Conservation (phyloP, 1,140 invertebrate species). For the Zaprionus camerounensis region DNA sequence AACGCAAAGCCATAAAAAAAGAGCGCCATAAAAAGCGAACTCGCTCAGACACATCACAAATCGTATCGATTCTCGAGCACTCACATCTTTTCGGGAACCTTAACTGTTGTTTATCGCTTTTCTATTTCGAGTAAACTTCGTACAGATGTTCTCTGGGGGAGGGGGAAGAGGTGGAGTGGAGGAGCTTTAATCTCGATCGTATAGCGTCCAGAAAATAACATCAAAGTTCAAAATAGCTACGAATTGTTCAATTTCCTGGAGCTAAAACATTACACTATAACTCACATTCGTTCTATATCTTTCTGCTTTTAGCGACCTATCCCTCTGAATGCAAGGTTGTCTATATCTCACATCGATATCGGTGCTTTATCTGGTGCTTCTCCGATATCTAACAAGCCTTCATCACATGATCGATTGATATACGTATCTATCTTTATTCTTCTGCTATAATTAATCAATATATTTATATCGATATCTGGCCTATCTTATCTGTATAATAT, state of each 20-base stretch:
- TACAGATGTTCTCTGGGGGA: background rate
- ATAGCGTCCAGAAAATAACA: background rate
- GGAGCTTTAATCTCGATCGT: background rate
- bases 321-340: too few species aligned
- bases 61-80: background rate
- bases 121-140: background rate
- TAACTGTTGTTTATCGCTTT: background rate
- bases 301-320: too few species aligned
- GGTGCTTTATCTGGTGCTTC: too few species aligned
- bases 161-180: background rate
- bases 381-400: background rate
- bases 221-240: too few species aligned
- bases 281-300: too few species aligned
- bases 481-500: background rate
- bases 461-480: background rate
- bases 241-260: too few species aligned
- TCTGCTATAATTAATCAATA: background rate
- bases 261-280: too few species aligned
- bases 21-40: conserved; percentile 7
- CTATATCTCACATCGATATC: too few species aligned
- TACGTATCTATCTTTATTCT: background rate
- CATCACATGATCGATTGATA: background rate
- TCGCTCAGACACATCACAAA: background rate
- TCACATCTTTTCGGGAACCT: conserved; percentile 16
- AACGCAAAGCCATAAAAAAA: conserved; percentile 19